Evolutionary conservation across 2,888 invertebrate species (phyloP), one percentile per base, ranked within the genome.

Genomic region (Andrena dorsata): DNA sequence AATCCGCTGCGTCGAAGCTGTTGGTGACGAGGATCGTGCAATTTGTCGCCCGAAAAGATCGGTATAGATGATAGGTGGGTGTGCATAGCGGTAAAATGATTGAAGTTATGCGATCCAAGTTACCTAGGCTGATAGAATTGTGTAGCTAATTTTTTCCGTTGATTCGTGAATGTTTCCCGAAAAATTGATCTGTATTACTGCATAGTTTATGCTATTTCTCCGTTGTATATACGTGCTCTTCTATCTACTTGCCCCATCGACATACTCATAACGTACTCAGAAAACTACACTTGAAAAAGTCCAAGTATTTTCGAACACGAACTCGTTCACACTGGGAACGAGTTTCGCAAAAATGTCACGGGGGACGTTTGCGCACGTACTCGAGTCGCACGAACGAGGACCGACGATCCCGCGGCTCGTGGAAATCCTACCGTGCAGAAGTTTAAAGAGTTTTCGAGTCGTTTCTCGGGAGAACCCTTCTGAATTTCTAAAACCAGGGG

Each of bases 401-500:
- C 16, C 64, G n/a, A 41, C 53, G 41, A 65, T 66, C 51, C 32
- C 20, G 32, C 16, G 30, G 13, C 30, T 35, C 49, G 16, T 13
- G 28, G 20, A 60, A 60, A 30, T 65, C 41, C 23, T 58, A 30
- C 28, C 8, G 23, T 10, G 58, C 41, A n/a, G 30, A 71, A 78
- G 66, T 72, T 78, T 28, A 53, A 72, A 26, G 64, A 47, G 71
- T 66, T 66, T 71, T 32, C 26, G 23, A 49, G 49, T 1, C 51
- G 51, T 60, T 63, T 61, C 60, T 26, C 26, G 2, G 66, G 7
- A 61, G 51, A 8, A 4, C 63, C 20, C 58, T 26, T 60, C 7
- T 8, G 65, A 66, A 61, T 80, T 80, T 71, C 70, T 58, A 53
- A 28, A 75, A 75, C 70, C 75, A 75, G 66, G 61, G 32, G 56